Base-by-base conservation (phyloP, 2,797 vertebrate genomes). In the Streptopelia turtur region DNA sequence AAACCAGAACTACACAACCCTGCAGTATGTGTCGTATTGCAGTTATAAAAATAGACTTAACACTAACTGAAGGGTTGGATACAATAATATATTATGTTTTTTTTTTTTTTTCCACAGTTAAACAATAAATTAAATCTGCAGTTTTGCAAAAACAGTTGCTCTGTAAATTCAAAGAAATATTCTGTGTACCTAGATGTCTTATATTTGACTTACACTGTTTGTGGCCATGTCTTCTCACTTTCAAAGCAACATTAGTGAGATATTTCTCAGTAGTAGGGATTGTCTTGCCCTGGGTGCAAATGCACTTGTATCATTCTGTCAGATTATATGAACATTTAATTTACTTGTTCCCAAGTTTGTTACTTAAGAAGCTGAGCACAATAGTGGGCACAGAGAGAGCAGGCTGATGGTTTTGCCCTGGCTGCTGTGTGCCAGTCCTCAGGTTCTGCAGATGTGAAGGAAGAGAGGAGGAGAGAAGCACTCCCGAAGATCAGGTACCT, bases 1-100 rank as follows among this genome's bases (percentile, higher is more conserved):
- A 53, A n/a, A 2, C 2, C 10, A 13, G 30, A 84, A 33, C 5
- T 2, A 3, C 12, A 31, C 2, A 41, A 10, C 4, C 5, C 15
- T 64, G 16, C 13, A 64, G 5, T 30, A 74, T 31, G 11, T 4
- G 13, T 11, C 45, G 2, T n/a, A 39, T 25, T 61, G 6, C 10
- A 64, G 16, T 43, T 84, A 28, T 22, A 43, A 28, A 24, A 68
- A n/a, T 31, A 53, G 31, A 60, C 5, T 30, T 50, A 66, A 16
- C 11, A 13, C 4, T 31, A 35, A 28, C 18, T 18, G 27, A 45
- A 68, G 2, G 1, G 3, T 45, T 76, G 7, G 6, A 5, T 50
- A 55, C 33, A 69, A 47, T 6, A 70, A 28, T 2, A 16, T 41
- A 27, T 11, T 65, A 27, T 25, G 8, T 4, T 52, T 4, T 0